Conservation (phyloP, 2,797 vertebrate species). For the Neosilurus hyrtlii region DNA sequence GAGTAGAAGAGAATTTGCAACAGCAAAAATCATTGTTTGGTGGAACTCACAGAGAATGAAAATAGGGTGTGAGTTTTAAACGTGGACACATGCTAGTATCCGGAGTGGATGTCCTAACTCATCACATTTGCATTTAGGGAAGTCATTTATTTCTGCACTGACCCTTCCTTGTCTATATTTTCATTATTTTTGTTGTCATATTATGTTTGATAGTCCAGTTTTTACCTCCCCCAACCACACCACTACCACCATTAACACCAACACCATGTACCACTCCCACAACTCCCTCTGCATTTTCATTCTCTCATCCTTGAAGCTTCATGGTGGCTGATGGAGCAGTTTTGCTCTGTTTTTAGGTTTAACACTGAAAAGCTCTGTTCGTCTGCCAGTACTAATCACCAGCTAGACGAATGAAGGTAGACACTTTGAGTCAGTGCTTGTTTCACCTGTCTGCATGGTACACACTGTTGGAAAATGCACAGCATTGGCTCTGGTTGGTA, state of each 20-base stretch:
- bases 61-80: constrained; percentile 6
- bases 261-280: background rate
- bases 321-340: background rate
- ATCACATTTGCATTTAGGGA: constrained; percentile 19
- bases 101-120: constrained; percentile 14
- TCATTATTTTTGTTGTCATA: constrained; percentile 12
- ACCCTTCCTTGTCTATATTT: constrained; percentile 41
- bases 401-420: background rate
- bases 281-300: constrained; percentile 3
- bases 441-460: constrained; percentile 22
- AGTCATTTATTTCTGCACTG: constrained; percentile 39
- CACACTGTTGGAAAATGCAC: constrained; percentile 8
- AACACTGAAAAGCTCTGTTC: constrained; percentile 3
- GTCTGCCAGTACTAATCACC: constrained; percentile 1
- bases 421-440: constrained; percentile 22
- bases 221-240: background rate
- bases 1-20: background rate
- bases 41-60: constrained; percentile 9
- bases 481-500: background rate
- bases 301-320: background rate
- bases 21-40: background rate
- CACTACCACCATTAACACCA: no score
- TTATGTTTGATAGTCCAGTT: constrained; percentile 4
- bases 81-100: constrained; percentile 3
- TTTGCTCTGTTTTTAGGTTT: constrained; percentile 5